Conservation (phyloP, 2,113 vertebrate species). For the Leucoraja erinaceus region DNA sequence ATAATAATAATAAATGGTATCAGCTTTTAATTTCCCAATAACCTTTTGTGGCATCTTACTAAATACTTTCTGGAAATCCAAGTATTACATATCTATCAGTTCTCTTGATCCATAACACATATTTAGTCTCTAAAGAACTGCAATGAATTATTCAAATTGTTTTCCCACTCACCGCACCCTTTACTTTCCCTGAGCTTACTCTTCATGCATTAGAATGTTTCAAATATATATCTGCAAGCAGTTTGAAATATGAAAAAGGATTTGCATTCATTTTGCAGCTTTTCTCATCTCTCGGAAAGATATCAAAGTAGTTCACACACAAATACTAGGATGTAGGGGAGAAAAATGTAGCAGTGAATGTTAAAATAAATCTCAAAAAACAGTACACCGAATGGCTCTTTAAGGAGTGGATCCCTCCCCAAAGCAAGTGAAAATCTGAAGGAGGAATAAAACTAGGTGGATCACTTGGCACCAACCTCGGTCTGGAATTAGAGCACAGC, state of each 20-base stretch:
- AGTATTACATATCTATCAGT: too few species aligned
- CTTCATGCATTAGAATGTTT: background rate
- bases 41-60: too few species aligned
- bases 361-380: background rate
- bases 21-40: too few species aligned
- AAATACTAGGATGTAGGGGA: background rate
- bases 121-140: too few species aligned
- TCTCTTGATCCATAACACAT: too few species aligned
- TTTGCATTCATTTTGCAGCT: slow-evolving; percentile 9
- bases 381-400: background rate
- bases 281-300: background rate
- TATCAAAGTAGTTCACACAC: background rate
- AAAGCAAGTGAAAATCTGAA: background rate
- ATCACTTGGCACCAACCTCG: too few species aligned
- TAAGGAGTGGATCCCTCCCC: background rate
- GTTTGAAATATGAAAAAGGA: background rate
- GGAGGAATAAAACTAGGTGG: too few species aligned
- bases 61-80: too few species aligned
- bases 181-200: background rate
- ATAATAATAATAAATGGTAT: too few species aligned
- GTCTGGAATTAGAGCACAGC: too few species aligned
- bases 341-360: background rate
- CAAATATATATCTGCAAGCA: background rate
- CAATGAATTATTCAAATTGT: too few species aligned
- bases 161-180: too few species aligned